phyloP scores from a whole-genome alignment of 2,888 invertebrate species.

The Myopa testacea region DNA sequence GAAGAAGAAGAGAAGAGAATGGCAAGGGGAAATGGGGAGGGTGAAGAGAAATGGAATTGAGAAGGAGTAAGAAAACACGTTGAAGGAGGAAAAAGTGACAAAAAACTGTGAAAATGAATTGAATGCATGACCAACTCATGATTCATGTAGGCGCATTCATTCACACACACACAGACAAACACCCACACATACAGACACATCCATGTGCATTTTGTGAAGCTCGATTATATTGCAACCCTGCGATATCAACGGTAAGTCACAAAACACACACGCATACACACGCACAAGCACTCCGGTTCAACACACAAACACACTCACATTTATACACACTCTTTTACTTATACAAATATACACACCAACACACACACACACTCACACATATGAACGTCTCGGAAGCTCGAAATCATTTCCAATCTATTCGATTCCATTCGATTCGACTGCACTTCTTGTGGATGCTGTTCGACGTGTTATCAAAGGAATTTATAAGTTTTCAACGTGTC shows the following conservation, averaged over 20 bases:
- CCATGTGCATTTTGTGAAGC: not conserved
- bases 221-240: not conserved
- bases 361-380: conserved; percentile 2
- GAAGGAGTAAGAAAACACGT: not conserved
- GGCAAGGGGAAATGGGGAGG: not conserved
- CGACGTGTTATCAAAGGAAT: conserved; percentile 33
- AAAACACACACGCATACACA: conserved; percentile 4
- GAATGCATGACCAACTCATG: not conserved
- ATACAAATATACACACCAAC: conserved; percentile 4
- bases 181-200: not conserved
- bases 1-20: not conserved
- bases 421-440: conserved; percentile 7
- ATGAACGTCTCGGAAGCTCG: not conserved
- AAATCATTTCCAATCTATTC: conserved; percentile 34
- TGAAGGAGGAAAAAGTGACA: not conserved
- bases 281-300: not conserved
- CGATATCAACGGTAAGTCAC: conserved; percentile 19
- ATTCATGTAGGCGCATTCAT: not conserved
- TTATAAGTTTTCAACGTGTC: conserved; percentile 35
- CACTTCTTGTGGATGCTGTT: not conserved
- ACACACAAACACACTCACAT: not conserved
- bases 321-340: not conserved
- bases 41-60: not conserved
- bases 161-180: conserved; percentile 21
- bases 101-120: not conserved